Base-by-base conservation (phyloP, 2,113 vertebrate genomes). In the Andinoacara biseriatus region DNA sequence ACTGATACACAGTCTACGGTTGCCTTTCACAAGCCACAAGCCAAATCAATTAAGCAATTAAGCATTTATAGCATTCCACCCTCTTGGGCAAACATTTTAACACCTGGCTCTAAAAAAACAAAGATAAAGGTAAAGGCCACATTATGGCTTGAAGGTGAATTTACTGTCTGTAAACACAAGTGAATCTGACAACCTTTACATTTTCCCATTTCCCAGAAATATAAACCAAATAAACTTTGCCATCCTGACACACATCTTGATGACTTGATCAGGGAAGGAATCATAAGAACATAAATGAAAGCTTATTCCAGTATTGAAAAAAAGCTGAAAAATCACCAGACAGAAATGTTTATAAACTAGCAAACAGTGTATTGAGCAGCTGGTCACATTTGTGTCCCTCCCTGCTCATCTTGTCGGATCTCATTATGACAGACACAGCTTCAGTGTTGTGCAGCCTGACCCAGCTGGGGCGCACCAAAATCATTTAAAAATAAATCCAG, bases 381-480 rank as follows among this genome's bases (percentile, higher is more conserved):
- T 24, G 15, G 24, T 67, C 3, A 54, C 33, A 2, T 38, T 33
- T 8, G 58, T 63, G 31, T 72, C 40, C 31, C 60, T 13, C 20
- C 17, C 49, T 33, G 29, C 24, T 59, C 62, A 17, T 74, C 26
- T 46, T 49, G 43, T 83, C 80, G 10, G 79, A 82, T 81, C 65
- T 79, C 78, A 83, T 57, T 67, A 49, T 52, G 49, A 58, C 65
- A 58, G 43, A 88, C 86, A 78, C 86, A 76, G 87, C 74, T 24
- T 72, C 82, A 74, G 77, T 84, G 58, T 83, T 29, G 58, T 49
- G 74, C 74, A 20, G 74, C 15, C 24, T n/a, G 49, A 72, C 54
- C 63, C 89, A 90, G 90, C 91, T 89, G 90, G 29, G 10, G 9
- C n/a, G 8, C 31, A 5, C 13, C 77, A 58, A 58, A 79, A 83